These are phyloP conservation scores for Stenodera caucasica DNA, from an alignment of 2,888 invertebrate genomes.

Conservation along the genomic window DNA sequence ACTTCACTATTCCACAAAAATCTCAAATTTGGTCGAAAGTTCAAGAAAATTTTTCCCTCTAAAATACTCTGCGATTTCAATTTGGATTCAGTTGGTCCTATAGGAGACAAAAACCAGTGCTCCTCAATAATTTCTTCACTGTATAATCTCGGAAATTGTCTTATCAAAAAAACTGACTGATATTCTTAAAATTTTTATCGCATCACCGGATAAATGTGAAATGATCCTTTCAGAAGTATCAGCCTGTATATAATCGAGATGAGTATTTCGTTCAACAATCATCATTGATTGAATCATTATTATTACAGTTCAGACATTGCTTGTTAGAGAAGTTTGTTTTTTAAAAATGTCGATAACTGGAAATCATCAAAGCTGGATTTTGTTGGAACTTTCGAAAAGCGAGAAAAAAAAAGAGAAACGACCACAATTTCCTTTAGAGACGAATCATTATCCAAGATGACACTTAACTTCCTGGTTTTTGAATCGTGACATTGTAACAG, in stretches of 20 bases:
- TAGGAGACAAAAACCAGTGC: too few relatives aligned
- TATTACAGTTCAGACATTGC: background rate
- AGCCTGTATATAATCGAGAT: background rate
- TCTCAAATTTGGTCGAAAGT: too few relatives aligned
- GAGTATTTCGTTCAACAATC: background rate
- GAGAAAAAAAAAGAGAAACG: background rate
- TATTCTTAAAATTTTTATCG: too few relatives aligned
- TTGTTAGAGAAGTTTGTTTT: background rate
- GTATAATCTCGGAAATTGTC: too few relatives aligned
- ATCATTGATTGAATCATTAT: background rate
- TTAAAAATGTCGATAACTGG: background rate
- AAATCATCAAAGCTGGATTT: background rate
- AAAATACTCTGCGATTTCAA: too few relatives aligned
- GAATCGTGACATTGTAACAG: slow-evolving; percentile 30
- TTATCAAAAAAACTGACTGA: too few relatives aligned
- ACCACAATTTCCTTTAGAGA: slow-evolving; percentile 30
- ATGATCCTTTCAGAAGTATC: background rate
- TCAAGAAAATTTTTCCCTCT: too few relatives aligned
- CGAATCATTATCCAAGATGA: slow-evolving; percentile 32
- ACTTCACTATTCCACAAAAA: too few relatives aligned
- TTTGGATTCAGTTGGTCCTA: too few relatives aligned
- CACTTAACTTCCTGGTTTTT: slow-evolving; percentile 30
- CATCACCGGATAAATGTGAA: too few relatives aligned
- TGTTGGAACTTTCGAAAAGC: background rate
- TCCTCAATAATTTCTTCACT: too few relatives aligned